These are phyloP conservation scores for Caprella mutica DNA, from an alignment of 2,888 invertebrate species.

Conservation along the genomic window DNA sequence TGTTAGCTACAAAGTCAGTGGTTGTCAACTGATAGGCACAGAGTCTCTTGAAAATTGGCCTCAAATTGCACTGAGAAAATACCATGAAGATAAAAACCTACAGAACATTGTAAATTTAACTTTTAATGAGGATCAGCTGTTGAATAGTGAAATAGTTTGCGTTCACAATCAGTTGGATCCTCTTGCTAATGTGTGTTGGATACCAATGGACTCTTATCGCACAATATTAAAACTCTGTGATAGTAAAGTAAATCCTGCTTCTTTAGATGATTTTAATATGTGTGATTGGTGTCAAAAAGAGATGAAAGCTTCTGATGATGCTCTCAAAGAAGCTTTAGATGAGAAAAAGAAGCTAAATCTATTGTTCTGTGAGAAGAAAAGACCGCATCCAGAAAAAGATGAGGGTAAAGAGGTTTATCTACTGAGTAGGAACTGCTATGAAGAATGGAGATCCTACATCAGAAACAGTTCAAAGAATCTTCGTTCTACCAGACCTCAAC, in stretches of 20 bases:
- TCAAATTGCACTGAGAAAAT: conserved; percentile 1
- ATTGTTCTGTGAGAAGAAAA: not conserved
- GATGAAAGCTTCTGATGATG: not conserved
- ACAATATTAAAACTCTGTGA: not conserved
- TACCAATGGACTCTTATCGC: conserved; percentile 2
- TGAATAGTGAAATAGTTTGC: conserved; percentile 4
- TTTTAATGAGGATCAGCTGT: not conserved
- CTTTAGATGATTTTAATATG: not conserved
- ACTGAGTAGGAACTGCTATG: not conserved
- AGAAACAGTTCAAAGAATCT: not conserved
- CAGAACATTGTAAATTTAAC: not conserved
- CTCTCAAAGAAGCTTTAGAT: not conserved
- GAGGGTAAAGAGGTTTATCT: not conserved
- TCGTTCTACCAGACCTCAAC: not conserved
- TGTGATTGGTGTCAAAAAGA: not conserved
- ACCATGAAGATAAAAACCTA: not conserved
- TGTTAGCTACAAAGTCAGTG: conserved; percentile 4
- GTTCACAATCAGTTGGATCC: not conserved
- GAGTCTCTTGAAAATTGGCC: not conserved
- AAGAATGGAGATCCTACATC: not conserved
- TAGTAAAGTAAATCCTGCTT: not conserved
- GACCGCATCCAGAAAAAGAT: not conserved
- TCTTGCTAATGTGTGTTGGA: not conserved
- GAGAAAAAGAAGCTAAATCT: not conserved
- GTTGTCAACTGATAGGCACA: not conserved